These are phyloP conservation scores for Podabrus alpinus DNA, from an alignment of 2,888 invertebrate species.

Conservation along the genomic window DNA sequence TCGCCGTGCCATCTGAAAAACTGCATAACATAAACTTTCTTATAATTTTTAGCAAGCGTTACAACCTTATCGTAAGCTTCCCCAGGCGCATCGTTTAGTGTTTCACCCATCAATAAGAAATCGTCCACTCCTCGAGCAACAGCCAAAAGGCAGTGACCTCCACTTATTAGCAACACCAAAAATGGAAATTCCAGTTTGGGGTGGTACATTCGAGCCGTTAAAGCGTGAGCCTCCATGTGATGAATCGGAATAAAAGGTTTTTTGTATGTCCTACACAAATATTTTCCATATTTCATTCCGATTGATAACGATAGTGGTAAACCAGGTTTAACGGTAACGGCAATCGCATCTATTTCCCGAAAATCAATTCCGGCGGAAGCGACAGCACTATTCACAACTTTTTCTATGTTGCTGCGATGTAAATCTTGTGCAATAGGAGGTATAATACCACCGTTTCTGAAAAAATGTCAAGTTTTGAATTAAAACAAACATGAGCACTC, in stretches of 20 bases:
- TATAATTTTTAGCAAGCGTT: neutral
- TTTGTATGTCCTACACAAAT: slow-evolving; percentile 65
- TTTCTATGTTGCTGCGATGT: slow-evolving; percentile 78
- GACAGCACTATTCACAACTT: slow-evolving; percentile 72
- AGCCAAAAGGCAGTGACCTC: slow-evolving; percentile 87
- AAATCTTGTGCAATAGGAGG: slow-evolving; percentile 83
- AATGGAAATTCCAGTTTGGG: slow-evolving; percentile 80
- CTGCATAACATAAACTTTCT: neutral
- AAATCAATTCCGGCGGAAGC: slow-evolving; percentile 61
- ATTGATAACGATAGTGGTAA: slow-evolving; percentile 75
- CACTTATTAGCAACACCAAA: slow-evolving; percentile 86
- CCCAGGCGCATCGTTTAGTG: slow-evolving; percentile 87
- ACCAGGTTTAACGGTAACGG: slow-evolving; percentile 91
- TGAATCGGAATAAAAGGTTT: slow-evolving; percentile 94
- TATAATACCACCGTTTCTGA: slow-evolving; percentile 84
- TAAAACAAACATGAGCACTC: neutral
- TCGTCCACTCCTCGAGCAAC: slow-evolving; percentile 74
- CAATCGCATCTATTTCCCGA: slow-evolving; percentile 81
- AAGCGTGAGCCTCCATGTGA: slow-evolving; percentile 98
- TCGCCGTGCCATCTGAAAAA: slow-evolving; percentile 71
- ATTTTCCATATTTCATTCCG: slow-evolving; percentile 82
- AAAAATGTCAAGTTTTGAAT: slow-evolving; percentile 23
- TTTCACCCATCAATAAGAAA: slow-evolving; percentile 79
- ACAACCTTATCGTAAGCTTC: slow-evolving; percentile 89
- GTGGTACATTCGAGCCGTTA: slow-evolving; percentile 79